Conservation (phyloP, 1,140 invertebrate genomes). For the Ceratina japonica region DNA sequence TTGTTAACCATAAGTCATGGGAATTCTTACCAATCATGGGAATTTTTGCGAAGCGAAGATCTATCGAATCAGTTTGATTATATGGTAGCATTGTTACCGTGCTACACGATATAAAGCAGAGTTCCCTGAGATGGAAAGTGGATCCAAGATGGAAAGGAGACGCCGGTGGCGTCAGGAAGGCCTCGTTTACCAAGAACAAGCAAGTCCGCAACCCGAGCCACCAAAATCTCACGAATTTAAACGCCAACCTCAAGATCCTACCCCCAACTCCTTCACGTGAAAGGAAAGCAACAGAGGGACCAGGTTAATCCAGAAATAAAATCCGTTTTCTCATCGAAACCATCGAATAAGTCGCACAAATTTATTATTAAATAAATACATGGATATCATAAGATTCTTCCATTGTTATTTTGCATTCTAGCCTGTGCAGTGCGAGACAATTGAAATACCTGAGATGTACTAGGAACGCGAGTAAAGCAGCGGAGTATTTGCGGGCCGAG, state of each 20-base stretch:
- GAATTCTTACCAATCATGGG: too few relatives aligned
- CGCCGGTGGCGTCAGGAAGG: background rate
- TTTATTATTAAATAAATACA: too few relatives aligned
- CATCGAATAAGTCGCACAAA: too few relatives aligned
- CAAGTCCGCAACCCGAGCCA: slow-evolving; percentile 5
- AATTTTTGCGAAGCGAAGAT: too few relatives aligned
- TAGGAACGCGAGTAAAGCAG: background rate
- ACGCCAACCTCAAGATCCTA: background rate
- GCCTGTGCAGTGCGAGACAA: too few relatives aligned
- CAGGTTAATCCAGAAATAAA: background rate
- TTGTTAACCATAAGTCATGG: too few relatives aligned
- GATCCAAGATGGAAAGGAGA: background rate
- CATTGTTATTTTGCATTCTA: too few relatives aligned
- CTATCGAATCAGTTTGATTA: background rate
- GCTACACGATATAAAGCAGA: background rate
- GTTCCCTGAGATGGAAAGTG: background rate
- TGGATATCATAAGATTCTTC: too few relatives aligned
- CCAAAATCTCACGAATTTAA: slow-evolving; percentile 26
- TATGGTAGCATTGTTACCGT: slow-evolving; percentile 1
- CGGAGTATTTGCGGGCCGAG: background rate
- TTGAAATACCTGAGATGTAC: too few relatives aligned
- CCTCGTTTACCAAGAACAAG: slow-evolving; percentile 11
- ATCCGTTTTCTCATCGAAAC: background rate
- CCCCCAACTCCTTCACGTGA: background rate
- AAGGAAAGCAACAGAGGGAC: background rate